Percentiles rank a stretch among this genome's conserved stretches.
Conservation (phyloP, 1,140 invertebrate genomes). For the Polypedilum vanderplanki region DNA sequence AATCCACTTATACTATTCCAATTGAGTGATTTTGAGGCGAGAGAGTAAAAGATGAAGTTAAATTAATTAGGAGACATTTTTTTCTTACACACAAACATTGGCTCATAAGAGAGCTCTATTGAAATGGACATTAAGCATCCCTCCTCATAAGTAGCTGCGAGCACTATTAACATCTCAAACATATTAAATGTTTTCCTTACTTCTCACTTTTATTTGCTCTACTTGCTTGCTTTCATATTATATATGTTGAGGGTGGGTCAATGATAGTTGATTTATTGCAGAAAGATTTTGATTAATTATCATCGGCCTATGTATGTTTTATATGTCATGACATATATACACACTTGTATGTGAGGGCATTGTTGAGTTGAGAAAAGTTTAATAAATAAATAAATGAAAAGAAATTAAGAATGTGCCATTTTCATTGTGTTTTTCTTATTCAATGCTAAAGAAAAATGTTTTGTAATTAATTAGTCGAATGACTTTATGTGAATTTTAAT, state of each 20-base stretch:
- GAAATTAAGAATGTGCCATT: constrained; percentile 28
- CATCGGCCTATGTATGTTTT: neutral
- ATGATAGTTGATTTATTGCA: constrained; percentile 27
- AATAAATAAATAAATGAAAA: constrained; percentile 16
- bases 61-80: constrained; percentile 28
- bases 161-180: constrained; percentile 27
- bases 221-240: neutral
- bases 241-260: constrained; percentile 4
- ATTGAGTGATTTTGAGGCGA: constrained; percentile 12
- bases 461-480: constrained; percentile 6
- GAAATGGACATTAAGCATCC: constrained; percentile 11
- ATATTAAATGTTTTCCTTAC: constrained; percentile 6
- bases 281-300: constrained; percentile 26
- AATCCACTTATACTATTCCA: constrained; percentile 21
- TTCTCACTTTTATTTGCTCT: neutral
- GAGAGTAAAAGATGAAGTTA: neutral
- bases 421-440: neutral
- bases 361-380: constrained; percentile 3
- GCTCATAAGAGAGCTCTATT: neutral
- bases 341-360: no score
- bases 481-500: constrained; percentile 7
- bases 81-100: neutral
- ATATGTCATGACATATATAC: neutral
- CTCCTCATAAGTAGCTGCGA: constrained; percentile 22
- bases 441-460: neutral